Evolutionary conservation across 2,888 invertebrate genomes (phyloP).

Genomic region (Blastobasis lacticolella): DNA sequence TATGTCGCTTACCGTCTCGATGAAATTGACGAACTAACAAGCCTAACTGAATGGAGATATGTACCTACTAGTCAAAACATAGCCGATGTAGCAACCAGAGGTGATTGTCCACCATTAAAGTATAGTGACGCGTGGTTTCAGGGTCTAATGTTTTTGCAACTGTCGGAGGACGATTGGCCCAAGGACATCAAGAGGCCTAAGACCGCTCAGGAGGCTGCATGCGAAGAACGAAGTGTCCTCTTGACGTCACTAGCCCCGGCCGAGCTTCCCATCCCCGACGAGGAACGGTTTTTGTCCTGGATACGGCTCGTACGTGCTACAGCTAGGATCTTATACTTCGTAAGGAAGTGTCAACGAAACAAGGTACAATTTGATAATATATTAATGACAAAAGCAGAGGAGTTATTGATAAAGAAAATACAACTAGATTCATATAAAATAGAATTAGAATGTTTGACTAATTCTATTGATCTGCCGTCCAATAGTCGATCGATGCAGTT

Average conservation of each 20-base stretch:
- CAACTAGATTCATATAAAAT: too few species aligned
- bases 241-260: background rate
- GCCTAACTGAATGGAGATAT: conserved; percentile 10
- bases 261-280: background rate
- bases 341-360: background rate
- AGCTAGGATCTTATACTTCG: background rate
- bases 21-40: conserved; percentile 11
- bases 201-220: background rate
- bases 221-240: background rate
- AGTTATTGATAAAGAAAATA: too few species aligned
- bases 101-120: background rate
- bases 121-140: background rate
- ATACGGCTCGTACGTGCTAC: background rate
- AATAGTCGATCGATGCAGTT: too few species aligned
- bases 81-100: conserved; percentile 12
- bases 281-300: background rate
- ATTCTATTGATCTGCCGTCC: too few species aligned
- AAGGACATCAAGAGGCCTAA: background rate
- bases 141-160: background rate
- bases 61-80: conserved; percentile 12
- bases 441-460: too few species aligned
- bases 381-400: too few species aligned
- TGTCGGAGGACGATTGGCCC: background rate
- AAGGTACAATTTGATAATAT: too few species aligned
- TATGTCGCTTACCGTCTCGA: conserved; percentile 17